Base-by-base conservation (phyloP, 2,113 vertebrate species). In the Actinemys pallida region DNA sequence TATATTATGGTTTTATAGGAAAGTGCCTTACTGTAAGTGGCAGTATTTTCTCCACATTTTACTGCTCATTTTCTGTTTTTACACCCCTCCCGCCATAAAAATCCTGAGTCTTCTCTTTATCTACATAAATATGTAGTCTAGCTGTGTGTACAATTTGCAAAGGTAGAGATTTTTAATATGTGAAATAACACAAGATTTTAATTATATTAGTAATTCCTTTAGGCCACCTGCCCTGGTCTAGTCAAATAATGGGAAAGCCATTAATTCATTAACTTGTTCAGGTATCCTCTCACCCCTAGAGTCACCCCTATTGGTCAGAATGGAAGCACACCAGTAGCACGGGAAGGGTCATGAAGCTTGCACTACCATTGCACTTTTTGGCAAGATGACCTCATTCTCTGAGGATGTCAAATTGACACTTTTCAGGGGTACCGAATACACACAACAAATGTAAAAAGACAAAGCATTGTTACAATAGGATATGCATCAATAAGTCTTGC, bases 341-440 rank as follows among this genome's bases (percentile, higher is more conserved):
- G 20, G 24, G 76, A 52, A 19, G 27, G 27, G 9, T 11, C 88
- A 75, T 69, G 29, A 84, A 1, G 16, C 16, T 75, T 45, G 72
- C 69, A 72, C 16, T 20, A 9, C 3, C 72, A 6, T 11, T 39
- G 39, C 39, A 45, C 20, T 9, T 45, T 24, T 25, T 11, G 22
- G 24, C 19, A 11, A 22, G 39, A 39, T 19, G 0, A 20, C 1
- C 2, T 1, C 4, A 8, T 65, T 87, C 1, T 89, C 2, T 53
- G 39, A 31, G 39, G 8, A 4, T 0, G 5, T 56, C 29, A 56
- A 8, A 31, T 90, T 84, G n/a, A 2, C 19, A 42, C 3, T 35
- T 8, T 59, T 53, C 29, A 39, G 1, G 52, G 45, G 9, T 10
- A 72, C n/a, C 5, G 10, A 89, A 84, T 35, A 72, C 3, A 24